Conservation (phyloP, 2,113 vertebrate genomes). For the Limnothrissa miodon region DNA sequence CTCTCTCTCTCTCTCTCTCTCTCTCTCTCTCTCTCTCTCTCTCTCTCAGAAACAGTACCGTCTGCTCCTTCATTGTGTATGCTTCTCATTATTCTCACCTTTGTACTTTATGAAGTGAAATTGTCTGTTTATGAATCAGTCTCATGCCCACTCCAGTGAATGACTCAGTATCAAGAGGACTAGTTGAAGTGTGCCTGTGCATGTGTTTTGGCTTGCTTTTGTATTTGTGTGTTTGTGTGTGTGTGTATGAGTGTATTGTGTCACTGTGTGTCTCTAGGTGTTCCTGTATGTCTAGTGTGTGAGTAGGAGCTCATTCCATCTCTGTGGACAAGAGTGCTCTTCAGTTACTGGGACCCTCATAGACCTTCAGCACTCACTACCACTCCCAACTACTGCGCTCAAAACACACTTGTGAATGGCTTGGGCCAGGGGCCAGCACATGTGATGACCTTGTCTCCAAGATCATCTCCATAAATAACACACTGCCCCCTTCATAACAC, state of each 20-base stretch:
- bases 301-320: background rate
- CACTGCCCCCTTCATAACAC: background rate
- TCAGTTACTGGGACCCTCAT: background rate
- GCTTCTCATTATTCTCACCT: background rate
- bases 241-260: background rate
- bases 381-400: background rate
- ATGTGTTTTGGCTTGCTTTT: background rate
- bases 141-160: background rate
- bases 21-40: background rate
- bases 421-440: background rate
- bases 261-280: background rate
- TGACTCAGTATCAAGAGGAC: background rate
- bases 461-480: constrained; percentile 6
- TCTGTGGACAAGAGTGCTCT: background rate
- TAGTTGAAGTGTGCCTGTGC: background rate
- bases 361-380: background rate
- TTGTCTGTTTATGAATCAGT: background rate
- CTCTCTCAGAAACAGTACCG: background rate
- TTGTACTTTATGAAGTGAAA: background rate
- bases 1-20: background rate
- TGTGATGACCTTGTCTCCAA: background rate
- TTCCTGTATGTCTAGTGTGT: constrained; percentile 1
- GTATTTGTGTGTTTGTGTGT: background rate
- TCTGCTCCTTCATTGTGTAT: background rate
- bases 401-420: background rate